Evolutionary conservation across 1,140 invertebrate genomes (phyloP).

Genomic region (Trichonephila inaurata): DNA sequence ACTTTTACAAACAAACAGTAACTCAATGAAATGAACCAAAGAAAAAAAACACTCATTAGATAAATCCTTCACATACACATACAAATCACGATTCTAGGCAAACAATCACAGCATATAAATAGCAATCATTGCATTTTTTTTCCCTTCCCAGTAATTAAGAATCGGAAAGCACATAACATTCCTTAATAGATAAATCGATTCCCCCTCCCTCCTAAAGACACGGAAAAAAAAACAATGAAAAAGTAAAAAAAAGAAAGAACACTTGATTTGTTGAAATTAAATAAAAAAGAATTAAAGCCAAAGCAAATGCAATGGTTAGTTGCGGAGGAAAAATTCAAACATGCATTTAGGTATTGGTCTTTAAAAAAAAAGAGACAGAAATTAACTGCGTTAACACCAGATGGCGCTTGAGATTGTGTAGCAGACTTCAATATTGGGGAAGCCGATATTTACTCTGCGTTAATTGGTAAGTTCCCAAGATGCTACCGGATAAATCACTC

Average conservation of each 20-base stretch:
- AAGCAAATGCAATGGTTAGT: background rate
- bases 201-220: background rate
- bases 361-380: background rate
- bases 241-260: background rate
- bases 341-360: background rate
- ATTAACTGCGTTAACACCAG: background rate
- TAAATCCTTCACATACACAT: background rate
- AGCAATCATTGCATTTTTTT: background rate
- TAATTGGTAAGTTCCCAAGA: constrained; percentile 38
- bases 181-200: constrained; percentile 16
- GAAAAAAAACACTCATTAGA: background rate
- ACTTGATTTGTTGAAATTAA: background rate
- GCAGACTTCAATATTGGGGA: constrained; percentile 21
- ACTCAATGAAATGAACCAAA: background rate
- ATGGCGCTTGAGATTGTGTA: constrained; percentile 14
- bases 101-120: background rate
- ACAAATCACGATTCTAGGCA: background rate
- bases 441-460: constrained; percentile 34
- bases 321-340: background rate
- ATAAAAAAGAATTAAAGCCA: background rate
- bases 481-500: constrained; percentile 25
- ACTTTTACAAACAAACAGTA: too few relatives aligned
- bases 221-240: background rate
- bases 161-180: background rate
- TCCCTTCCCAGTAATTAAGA: background rate